Evolutionary conservation across 2,113 vertebrate species (phyloP).

Genomic region (Thamnophis sirtalis): DNA sequence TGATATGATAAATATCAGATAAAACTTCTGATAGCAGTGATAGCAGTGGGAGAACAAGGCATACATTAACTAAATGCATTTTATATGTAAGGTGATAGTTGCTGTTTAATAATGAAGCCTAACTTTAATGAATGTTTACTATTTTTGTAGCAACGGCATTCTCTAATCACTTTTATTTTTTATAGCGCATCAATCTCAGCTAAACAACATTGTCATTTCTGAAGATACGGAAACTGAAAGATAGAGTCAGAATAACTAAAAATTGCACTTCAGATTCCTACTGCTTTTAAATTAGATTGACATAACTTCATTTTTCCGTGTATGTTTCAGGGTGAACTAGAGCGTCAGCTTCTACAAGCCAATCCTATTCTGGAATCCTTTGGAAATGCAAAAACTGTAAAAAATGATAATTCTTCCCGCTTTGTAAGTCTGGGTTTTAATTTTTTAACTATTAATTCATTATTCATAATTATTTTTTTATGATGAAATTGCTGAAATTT

Average conservation of each 20-base stretch:
- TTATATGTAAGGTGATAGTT: background rate
- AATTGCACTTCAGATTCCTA: fast-evolving
- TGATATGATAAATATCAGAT: background rate
- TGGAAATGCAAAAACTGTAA: conserved; percentile 97
- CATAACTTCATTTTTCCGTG: conserved; percentile 25
- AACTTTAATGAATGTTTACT: conserved; percentile 31
- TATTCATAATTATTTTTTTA: background rate
- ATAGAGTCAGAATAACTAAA: background rate
- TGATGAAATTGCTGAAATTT: background rate
- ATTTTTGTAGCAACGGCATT: background rate
- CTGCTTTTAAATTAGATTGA: background rate
- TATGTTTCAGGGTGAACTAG: conserved; percentile 86
- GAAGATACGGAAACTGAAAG: conserved; percentile 1
- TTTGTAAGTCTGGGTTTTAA: conserved; percentile 84
- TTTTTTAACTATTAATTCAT: background rate
- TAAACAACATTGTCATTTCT: background rate
- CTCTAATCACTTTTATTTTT: background rate
- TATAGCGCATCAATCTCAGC: conserved; percentile 33
- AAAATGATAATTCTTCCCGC: conserved; percentile 98
- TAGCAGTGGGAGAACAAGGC: background rate
- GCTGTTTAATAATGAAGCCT: conserved; percentile 43
- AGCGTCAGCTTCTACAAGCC: conserved; percentile 94
- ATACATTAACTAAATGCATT: background rate
- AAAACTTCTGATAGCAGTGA: background rate
- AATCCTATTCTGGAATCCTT: conserved; percentile 98